Evolutionary conservation across 2,888 invertebrate genomes (phyloP), one percentile per base, ranked within the genome.

Genomic region (Mallateleia sp.): DNA sequence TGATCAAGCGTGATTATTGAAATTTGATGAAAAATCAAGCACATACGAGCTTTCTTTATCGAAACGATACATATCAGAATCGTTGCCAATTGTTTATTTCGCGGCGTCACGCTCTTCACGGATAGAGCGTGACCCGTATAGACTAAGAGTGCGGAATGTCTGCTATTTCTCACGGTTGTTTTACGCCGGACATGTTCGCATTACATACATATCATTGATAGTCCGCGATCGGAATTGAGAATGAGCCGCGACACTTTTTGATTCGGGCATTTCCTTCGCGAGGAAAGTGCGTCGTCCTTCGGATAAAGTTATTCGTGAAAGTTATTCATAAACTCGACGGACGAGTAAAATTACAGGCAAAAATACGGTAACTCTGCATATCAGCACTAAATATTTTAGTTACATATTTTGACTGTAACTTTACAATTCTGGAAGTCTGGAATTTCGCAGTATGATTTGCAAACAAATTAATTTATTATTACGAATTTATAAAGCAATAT

Each of bases 61-160:
- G 86, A 88, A 93, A 92, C 93, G 91, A 93, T 93, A 93, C 93
- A 93, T 93, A 93, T 93, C 93, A 93, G 85, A 91, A 90, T 91
- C 89, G 92, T 92, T 93, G 93, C 93, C 92, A 93, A 93, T 91
- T 90, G 90, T 92, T 89, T 84, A 47, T 72, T 66, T 47, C 22
- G 52, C 62, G 75, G 69, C 20, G 75, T 58, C 74, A 62, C 60
- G 69, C 58, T 77, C 34, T 58, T 77, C 69, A 25, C 25, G 32
- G 64, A 72, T 38, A 24, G 24, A 54, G 69, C 69, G 72, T 58
- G 62, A 69, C 34, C 32, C 28, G 34, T 62, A 24, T 64, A 83
- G 74, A 71, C 56, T 77, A 82, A 82, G n/a, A n/a, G 38, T 50
- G 77, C 64, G 77, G 38, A 60, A 62, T 75, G 82, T 82, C 69